Evolutionary conservation across 2,113 vertebrate genomes (phyloP).

Genomic region (Zonotrichia leucophrys): DNA sequence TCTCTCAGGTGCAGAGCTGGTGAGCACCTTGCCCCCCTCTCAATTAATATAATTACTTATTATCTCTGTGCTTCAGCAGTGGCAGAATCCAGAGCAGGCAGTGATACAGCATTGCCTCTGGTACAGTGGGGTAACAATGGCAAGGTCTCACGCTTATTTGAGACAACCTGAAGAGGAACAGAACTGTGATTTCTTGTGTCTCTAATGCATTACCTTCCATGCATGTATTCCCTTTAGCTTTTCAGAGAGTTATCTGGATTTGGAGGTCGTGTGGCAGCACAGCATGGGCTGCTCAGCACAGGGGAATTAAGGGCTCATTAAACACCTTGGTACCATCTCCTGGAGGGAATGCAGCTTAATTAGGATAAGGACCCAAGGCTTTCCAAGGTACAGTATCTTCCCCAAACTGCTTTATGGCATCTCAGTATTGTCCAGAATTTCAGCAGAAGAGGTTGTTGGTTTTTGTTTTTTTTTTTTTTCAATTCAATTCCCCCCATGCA

Average conservation of each 20-base stretch:
- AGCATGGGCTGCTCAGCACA: background rate
- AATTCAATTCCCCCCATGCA: background rate
- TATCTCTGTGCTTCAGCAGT: background rate
- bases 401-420: background rate
- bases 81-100: background rate
- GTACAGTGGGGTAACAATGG: background rate
- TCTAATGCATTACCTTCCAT: background rate
- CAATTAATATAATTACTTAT: constrained; percentile 19
- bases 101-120: background rate
- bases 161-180: background rate
- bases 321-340: background rate
- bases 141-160: background rate
- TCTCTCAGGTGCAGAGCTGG: background rate
- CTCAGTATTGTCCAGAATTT: background rate
- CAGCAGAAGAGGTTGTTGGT: background rate
- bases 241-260: background rate
- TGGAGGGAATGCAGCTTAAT: background rate
- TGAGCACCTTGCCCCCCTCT: background rate
- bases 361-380: background rate
- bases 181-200: background rate
- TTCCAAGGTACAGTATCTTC: background rate
- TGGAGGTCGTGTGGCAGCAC: background rate
- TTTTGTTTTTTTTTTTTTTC: background rate
- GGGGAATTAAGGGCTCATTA: background rate
- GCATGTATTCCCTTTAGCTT: background rate